Evolutionary conservation across 2,113 vertebrate genomes (phyloP).

Genomic region (Bubo bubo): DNA sequence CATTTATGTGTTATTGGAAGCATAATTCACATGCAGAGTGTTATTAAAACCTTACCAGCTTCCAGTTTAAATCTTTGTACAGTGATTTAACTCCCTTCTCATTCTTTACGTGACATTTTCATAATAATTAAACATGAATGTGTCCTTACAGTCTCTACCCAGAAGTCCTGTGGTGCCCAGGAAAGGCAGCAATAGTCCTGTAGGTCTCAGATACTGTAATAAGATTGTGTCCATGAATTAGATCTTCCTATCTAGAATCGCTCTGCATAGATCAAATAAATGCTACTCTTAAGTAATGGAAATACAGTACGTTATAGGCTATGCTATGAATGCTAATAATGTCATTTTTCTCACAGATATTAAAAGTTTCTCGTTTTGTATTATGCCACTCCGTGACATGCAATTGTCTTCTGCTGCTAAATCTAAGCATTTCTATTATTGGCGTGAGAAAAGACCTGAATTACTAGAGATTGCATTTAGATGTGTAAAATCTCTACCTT

Average conservation of each 20-base stretch:
- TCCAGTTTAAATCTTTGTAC: conserved; percentile 17
- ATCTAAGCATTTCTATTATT: conserved; percentile 11
- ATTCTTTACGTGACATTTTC: not conserved
- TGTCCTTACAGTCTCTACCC: not conserved
- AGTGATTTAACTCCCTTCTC: conserved; percentile 6
- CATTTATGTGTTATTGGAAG: conserved; percentile 25
- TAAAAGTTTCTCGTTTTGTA: conserved; percentile 33
- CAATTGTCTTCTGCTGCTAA: conserved; percentile 34
- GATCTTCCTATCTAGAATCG: not conserved
- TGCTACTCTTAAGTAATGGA: not conserved
- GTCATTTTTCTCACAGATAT: not conserved
- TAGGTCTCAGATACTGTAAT: not conserved
- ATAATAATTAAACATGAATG: not conserved
- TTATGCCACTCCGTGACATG: not conserved
- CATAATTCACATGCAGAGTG: not conserved
- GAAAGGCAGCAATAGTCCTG: not conserved
- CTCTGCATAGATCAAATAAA: conserved; percentile 29
- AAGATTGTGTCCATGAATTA: not conserved
- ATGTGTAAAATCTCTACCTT: not conserved
- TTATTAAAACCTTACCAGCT: conserved; percentile 32
- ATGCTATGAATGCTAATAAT: conserved; percentile 35
- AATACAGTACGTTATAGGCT: not conserved
- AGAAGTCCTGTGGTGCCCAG: not conserved
- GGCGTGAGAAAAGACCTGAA: not conserved
- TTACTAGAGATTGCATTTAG: conserved; percentile 8